Conservation (phyloP, 1,140 invertebrate species). For the Hestina assimilis region DNA sequence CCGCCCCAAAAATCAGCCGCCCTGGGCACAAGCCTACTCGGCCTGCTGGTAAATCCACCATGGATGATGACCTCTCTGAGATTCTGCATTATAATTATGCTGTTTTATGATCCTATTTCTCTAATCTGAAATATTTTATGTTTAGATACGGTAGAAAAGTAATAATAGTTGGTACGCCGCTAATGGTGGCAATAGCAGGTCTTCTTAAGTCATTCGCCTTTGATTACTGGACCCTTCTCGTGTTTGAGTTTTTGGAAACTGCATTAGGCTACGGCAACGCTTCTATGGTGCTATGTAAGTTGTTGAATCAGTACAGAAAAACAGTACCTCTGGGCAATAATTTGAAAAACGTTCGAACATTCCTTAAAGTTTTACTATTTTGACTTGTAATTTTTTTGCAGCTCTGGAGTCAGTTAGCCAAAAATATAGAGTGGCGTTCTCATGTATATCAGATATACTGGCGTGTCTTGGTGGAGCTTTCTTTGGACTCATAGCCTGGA, state of each 20-base stretch:
- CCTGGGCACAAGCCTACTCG: too few relatives aligned
- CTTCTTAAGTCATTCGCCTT: constrained; percentile 79
- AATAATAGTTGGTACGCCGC: constrained; percentile 60
- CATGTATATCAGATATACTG: constrained; percentile 59
- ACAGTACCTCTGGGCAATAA: too few relatives aligned
- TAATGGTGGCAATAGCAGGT: constrained; percentile 72
- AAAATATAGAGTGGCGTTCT: constrained; percentile 60
- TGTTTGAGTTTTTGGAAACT: constrained; percentile 79
- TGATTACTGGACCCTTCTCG: constrained; percentile 79
- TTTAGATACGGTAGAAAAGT: constrained; percentile 79
- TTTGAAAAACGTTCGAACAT: neutral
- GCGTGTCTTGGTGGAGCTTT: constrained; percentile 81
- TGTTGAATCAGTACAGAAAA: too few relatives aligned
- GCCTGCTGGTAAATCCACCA: too few relatives aligned
- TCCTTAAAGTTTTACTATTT: constrained; percentile 8
- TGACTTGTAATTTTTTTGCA: constrained; percentile 33
- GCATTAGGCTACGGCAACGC: constrained; percentile 76
- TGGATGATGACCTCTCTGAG: too few relatives aligned
- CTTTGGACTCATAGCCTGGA: constrained; percentile 85
- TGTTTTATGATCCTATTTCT: too few relatives aligned
- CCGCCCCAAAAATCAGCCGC: too few relatives aligned
- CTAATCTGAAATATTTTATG: neutral
- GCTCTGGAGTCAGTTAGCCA: constrained; percentile 66
- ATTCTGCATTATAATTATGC: too few relatives aligned
- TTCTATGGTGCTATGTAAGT: constrained; percentile 79